Evolutionary conservation across 1,140 invertebrate species (phyloP).

Genomic region (Parasteatoda tepidariorum): DNA sequence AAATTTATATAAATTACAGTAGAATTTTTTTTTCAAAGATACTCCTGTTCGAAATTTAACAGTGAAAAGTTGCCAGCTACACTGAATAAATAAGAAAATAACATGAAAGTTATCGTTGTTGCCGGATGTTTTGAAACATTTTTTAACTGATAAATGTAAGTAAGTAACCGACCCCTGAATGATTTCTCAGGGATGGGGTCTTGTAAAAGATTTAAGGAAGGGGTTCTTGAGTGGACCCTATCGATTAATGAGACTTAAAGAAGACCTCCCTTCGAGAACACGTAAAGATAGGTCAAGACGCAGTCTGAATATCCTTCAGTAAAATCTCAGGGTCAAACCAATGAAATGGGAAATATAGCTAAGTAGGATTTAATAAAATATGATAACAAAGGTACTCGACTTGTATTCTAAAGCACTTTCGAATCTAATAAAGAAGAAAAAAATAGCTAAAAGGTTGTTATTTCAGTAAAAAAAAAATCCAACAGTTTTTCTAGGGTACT

Average conservation of each 20-base stretch:
- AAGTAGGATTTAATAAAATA: constrained; percentile 20
- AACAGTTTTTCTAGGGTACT: no score
- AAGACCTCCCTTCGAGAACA: constrained; percentile 36
- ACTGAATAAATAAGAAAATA: no score
- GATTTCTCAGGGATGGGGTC: neutral
- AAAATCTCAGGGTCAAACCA: constrained; percentile 8
- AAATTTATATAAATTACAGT: no score
- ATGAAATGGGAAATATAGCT: constrained; percentile 20
- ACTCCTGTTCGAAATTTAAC: no score
- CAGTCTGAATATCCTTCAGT: constrained; percentile 1
- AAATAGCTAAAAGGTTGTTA: neutral
- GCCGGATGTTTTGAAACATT: no score
- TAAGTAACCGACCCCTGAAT: constrained; percentile 7
- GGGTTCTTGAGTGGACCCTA: constrained; percentile 9
- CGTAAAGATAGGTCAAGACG: constrained; percentile 34
- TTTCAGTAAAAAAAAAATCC: no score
- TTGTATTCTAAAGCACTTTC: constrained; percentile 8
- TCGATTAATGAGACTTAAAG: constrained; percentile 33
- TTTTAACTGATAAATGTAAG: no score
- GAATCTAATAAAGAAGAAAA: constrained; percentile 7
- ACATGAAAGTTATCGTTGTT: no score
- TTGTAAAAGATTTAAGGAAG: constrained; percentile 15
- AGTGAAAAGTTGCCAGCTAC: no score
- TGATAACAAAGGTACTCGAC: neutral
- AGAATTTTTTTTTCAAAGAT: no score